phyloP scores from a whole-genome alignment of 1,140 invertebrate species.

The Sesamia nonagrioides region DNA sequence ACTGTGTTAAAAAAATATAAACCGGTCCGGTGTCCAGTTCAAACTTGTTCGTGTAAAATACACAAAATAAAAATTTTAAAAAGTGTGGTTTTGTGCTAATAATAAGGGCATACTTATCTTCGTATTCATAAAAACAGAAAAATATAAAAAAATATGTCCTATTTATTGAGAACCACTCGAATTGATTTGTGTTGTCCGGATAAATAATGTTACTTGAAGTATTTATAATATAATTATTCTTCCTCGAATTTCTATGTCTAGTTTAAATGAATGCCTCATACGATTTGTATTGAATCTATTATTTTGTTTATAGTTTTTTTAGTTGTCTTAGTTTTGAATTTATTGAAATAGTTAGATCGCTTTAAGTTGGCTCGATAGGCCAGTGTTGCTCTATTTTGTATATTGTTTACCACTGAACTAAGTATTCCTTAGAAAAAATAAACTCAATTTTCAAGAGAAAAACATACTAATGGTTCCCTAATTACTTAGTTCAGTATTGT shows the following conservation, averaged over 20 bases:
- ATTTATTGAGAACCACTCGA: conserved; percentile 18
- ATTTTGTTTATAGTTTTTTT: conserved; percentile 32
- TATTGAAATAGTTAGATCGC: conserved; percentile 19
- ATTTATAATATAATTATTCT: conserved; percentile 21
- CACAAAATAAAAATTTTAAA: conserved; percentile 7
- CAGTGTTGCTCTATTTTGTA: not conserved
- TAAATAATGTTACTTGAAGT: not conserved
- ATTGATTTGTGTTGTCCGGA: conserved; percentile 9
- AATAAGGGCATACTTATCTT: conserved; percentile 32
- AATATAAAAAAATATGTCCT: conserved; percentile 23
- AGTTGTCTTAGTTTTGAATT: conserved; percentile 14
- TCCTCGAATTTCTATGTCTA: conserved; percentile 43
- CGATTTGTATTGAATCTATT: conserved; percentile 43
- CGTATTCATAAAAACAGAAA: not conserved
- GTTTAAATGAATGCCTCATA: conserved; percentile 39
- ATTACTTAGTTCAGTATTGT: conserved; percentile 5
- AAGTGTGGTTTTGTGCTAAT: conserved; percentile 38
- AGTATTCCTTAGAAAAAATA: not conserved
- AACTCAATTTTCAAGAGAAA: too few relatives aligned
- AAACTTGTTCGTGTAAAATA: not conserved
- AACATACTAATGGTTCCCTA: not conserved
- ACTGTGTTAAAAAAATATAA: not conserved
- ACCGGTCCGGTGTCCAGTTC: not conserved
- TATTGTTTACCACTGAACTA: not conserved
- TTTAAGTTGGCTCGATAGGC: not conserved